Evolutionary conservation across 2,113 vertebrate species (phyloP), one percentile per base, ranked within the genome.

Genomic region (Cygnus atratus): DNA sequence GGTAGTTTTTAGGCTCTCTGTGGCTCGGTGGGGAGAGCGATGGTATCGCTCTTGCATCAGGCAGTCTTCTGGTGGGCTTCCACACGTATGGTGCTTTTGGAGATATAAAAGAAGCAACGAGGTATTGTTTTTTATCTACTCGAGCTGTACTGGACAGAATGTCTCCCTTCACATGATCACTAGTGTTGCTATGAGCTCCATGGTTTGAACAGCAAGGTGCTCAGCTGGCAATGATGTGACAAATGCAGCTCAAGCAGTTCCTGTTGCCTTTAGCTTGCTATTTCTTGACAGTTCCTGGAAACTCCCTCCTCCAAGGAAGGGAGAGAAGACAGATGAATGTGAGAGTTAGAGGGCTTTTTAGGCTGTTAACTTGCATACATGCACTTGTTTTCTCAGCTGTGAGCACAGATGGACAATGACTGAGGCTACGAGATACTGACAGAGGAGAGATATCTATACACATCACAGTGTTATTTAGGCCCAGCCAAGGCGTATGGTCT

Each of bases 401-500:
- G 71, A 91, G 93, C 80, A 94, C 59, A 76, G 72, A 87, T 0
- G 6, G 76, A 93, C 54, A 71, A 43, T 6, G 88, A 88, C 88
- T 29, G 74, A 95, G 90, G 86, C 93, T 92, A 93, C 67, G 73
- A 66, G 82, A 88, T 31, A 74, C 33, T 3, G 83, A 92, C 62
- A 87, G 86, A 93, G 92, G 95, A 81, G 86, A 83, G 90, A 87
- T 10, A 86, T 95, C 92, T 97, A 57, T 93, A 94, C 93, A 93
- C 89, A 95, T 97, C 97, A 97, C 97, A 97, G 97, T 97, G 97
- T 96, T 97, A 21, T 74, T 90, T 33, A 83, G 95, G 96, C 95
- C 95, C 97, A 92, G 96, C 93, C 95, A 85, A 90, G 82, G 81
- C 13, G 7, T 58, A 59, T 0, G 35, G 55, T 96, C 91, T 89